These are phyloP conservation scores for Melanerpes aurifrons DNA, from an alignment of 2,113 vertebrate genomes.

Conservation along the genomic window DNA sequence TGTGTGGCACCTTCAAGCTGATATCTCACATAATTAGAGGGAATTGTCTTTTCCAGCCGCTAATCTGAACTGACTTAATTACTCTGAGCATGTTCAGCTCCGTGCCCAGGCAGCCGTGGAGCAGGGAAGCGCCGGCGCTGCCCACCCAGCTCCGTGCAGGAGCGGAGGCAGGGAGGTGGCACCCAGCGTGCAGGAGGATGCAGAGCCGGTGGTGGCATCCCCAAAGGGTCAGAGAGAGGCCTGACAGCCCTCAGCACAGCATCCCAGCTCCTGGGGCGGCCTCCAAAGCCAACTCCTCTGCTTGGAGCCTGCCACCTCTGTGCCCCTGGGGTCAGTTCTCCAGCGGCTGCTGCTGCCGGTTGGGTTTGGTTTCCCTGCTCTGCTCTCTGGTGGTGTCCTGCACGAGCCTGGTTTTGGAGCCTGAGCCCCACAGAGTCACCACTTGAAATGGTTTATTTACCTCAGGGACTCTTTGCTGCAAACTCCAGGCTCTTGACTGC, in stretches of 20 bases:
- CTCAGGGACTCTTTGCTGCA: conserved; percentile 78
- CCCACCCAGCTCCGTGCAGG: not conserved
- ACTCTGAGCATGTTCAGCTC: conserved; percentile 57
- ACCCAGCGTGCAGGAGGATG: accelerated
- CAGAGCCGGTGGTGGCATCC: not conserved
- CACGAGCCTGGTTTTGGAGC: not conserved
- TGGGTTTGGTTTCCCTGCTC: not conserved
- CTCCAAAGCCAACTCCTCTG: accelerated
- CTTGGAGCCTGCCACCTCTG: not conserved
- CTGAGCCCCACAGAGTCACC: conserved; percentile 58
- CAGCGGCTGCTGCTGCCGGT: accelerated
- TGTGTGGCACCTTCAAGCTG: conserved; percentile 43
- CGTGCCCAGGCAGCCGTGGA: not conserved
- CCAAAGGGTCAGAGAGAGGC: accelerated
- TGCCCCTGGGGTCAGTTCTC: not conserved
- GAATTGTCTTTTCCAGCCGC: conserved; percentile 58
- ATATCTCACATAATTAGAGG: conserved; percentile 43
- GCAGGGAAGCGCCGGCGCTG: not conserved
- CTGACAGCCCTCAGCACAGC: accelerated
- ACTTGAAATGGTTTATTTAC: conserved; percentile 73
- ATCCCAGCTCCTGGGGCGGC: not conserved
- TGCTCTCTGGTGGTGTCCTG: not conserved
- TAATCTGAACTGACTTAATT: conserved; percentile 64
- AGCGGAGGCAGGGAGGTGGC: not conserved
- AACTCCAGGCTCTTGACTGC: conserved; percentile 77